These are phyloP conservation scores for Cetonia aurata DNA, from an alignment of 2,888 invertebrate genomes.

Conservation along the genomic window DNA sequence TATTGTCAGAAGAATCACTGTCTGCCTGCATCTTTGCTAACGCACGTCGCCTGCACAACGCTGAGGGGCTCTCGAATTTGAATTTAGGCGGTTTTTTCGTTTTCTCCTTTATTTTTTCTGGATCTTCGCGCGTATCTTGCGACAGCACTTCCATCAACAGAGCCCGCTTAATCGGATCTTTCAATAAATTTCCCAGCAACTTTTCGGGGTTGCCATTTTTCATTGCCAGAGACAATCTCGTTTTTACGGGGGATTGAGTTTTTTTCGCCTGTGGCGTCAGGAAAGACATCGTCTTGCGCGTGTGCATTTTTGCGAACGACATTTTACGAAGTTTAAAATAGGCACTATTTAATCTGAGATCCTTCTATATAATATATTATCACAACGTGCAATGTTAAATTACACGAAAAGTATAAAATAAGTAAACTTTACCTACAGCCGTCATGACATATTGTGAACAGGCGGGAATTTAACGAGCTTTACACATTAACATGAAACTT, in stretches of 20 bases:
- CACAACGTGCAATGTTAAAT: no score
- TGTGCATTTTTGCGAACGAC: no score
- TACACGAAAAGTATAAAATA: no score
- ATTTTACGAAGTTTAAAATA: no score
- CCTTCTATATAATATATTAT: no score
- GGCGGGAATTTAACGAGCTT: no score
- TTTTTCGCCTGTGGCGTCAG: conserved; percentile 40
- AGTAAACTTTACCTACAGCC: no score
- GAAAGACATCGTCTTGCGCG: conserved; percentile 39
- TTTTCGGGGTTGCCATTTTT: conserved; percentile 34
- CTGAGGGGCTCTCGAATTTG: conserved; percentile 61
- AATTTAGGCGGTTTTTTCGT: conserved; percentile 52
- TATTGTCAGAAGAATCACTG: conserved; percentile 33
- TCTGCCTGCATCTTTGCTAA: conserved; percentile 53
- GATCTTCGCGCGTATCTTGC: conserved; percentile 54
- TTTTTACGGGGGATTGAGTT: conserved; percentile 7
- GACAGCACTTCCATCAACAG: conserved; percentile 57
- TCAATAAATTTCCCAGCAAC: conserved; percentile 53
- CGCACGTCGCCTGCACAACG: conserved; percentile 59
- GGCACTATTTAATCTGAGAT: no score
- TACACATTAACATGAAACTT: no score
- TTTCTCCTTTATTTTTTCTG: conserved; percentile 43
- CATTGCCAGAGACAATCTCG: conserved; percentile 17
- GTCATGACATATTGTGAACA: no score
- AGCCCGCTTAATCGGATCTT: conserved; percentile 58